phyloP scores from a whole-genome alignment of 2,113 vertebrate genomes.

The Myotis lucifugus region DNA sequence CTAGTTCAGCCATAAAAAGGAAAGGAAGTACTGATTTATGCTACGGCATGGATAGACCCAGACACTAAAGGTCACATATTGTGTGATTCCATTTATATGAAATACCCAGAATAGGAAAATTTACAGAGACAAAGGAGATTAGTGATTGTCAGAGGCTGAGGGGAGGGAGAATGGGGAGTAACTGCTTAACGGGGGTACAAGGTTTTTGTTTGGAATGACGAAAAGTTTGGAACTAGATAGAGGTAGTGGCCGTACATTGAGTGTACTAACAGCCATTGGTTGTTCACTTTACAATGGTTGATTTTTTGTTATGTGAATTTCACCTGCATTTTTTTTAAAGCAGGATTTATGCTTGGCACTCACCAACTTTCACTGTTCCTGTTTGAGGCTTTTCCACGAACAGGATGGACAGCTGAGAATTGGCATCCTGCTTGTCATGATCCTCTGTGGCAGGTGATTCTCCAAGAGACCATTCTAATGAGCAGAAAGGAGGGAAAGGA shows the following conservation, averaged over 20 bases:
- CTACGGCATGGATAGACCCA: neutral
- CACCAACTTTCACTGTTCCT: constrained; percentile 92
- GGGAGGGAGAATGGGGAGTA: accelerated
- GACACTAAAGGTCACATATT: neutral
- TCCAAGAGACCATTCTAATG: constrained; percentile 93
- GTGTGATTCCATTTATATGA: neutral
- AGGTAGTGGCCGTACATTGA: neutral
- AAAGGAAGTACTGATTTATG: neutral
- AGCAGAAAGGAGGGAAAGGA: constrained; percentile 73
- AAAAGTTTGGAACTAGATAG: neutral
- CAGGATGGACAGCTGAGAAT: constrained; percentile 89
- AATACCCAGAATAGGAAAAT: neutral
- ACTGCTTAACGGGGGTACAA: neutral
- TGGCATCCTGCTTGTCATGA: constrained; percentile 88
- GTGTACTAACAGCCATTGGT: neutral
- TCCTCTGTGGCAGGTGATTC: constrained; percentile 91
- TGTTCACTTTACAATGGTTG: neutral
- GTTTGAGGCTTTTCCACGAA: constrained; percentile 93
- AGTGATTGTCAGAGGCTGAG: neutral
- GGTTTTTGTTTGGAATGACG: neutral
- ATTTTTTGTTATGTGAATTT: neutral
- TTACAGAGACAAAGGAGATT: neutral
- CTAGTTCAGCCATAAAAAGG: neutral
- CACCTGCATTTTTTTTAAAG: neutral
- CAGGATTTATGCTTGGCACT: constrained; percentile 76